Evolutionary conservation across 2,113 vertebrate species (phyloP), one percentile per base, ranked within the genome.

Genomic region (Pao palembangensis): DNA sequence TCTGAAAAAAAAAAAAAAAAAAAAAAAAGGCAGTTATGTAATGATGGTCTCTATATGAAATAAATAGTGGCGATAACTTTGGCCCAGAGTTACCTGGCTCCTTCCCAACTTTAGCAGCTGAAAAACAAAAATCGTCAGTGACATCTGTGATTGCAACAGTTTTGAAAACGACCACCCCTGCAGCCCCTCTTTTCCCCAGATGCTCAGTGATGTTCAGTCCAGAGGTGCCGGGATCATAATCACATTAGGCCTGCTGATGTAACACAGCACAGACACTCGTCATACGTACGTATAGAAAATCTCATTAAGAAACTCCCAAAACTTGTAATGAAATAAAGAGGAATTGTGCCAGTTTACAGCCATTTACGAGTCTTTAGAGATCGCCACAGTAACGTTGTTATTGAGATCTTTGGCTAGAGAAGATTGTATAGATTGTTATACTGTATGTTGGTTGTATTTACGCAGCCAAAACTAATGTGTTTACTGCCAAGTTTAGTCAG

Each of bases 41-140:
- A 61, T 42, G 67, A 59, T 10, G 42, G 62, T 21, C 41, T 11
- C 3, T 58, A 61, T 77, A 34, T 71, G 59, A 75, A 55, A 76
- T 78, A 58, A 87, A 85, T 87, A 82, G 76, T 87, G 83, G 80
- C 83, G 87, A 65, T 64, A 79, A 80, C 83, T 87, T 73, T 82
- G 63, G 68, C 51, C 51, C 55, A 13, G 28, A 64, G 61, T 64
- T 61, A 25, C 43, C 51, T 82, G 74, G 75, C 71, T 58, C 43
- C 16, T 17, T 56, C 64, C 73, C 68, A 75, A 58, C 38, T 68
- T 73, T 44, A 79, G 76, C 81, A 87, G 81, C 74, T 78, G 82
- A 88, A 78, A 55, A 53, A 78, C 75, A 83, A 41, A 20, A 61
- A 69, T 68, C 58, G 51, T 77, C 70, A 58, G 67, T 76, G 82